Conservation (phyloP, 1,140 invertebrate species). For the Batillaria attramentaria region DNA sequence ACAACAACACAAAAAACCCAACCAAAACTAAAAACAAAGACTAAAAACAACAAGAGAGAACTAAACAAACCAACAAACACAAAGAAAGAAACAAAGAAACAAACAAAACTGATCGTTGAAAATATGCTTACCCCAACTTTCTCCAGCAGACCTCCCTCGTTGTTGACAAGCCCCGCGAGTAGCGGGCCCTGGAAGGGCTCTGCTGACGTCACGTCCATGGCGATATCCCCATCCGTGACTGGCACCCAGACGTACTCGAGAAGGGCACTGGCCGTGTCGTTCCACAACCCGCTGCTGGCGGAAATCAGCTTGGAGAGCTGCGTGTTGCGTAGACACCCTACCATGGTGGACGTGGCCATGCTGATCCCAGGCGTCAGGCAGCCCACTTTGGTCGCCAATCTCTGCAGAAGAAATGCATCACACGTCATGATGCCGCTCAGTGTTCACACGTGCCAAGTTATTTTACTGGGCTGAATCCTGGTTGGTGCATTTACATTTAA, state of each 20-base stretch:
- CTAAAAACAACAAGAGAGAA: neutral
- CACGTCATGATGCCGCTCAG: too few relatives aligned
- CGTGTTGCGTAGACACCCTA: neutral
- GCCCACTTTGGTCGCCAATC: neutral
- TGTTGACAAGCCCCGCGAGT: constrained; percentile 26
- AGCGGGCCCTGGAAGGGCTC: constrained; percentile 17
- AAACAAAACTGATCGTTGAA: neutral
- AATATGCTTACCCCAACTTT: constrained; percentile 1
- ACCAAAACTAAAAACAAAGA: too few relatives aligned
- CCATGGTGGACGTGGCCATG: neutral
- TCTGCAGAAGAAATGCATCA: constrained; percentile 7
- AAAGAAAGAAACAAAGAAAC: neutral
- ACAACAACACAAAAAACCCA: neutral
- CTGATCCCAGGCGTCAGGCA: neutral
- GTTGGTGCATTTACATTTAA: too few relatives aligned
- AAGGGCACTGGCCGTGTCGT: neutral
- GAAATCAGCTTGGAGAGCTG: neutral
- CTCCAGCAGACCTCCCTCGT: constrained; percentile 3
- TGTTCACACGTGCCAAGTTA: too few relatives aligned
- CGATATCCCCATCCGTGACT: constrained; percentile 6
- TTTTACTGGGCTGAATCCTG: too few relatives aligned
- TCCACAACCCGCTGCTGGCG: neutral
- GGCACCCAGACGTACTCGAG: constrained; percentile 25
- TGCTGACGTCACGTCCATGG: neutral
- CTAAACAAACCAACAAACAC: neutral